Evolutionary conservation across 2,113 vertebrate genomes (phyloP).

Genomic region (Tachycineta bicolor): DNA sequence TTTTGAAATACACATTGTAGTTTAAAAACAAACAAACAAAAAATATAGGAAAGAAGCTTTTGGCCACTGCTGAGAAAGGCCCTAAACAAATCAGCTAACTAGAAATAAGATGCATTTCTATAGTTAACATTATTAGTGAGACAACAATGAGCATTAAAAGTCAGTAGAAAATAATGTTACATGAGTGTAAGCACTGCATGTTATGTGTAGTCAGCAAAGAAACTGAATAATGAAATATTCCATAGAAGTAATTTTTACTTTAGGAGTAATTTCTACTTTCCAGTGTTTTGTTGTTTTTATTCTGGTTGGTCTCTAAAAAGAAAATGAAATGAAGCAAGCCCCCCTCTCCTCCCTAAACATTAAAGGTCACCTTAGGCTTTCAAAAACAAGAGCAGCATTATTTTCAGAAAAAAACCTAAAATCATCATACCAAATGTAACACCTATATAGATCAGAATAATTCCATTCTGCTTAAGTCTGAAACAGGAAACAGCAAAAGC

Average conservation of each 20-base stretch:
- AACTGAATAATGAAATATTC: not conserved
- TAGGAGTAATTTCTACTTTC: not conserved
- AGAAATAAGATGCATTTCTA: not conserved
- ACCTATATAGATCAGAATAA: not conserved
- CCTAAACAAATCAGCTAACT: not conserved
- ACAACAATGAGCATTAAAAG: not conserved
- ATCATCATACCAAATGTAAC: not conserved
- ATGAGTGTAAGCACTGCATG: not conserved
- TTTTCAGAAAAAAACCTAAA: not conserved
- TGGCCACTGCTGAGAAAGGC: not conserved
- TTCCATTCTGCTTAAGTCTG: not conserved
- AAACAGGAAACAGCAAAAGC: not conserved
- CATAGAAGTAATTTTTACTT: not conserved
- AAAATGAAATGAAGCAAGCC: not conserved
- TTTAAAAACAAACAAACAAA: not conserved
- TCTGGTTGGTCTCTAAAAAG: not conserved
- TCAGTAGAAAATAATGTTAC: not conserved
- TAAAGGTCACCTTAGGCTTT: not conserved
- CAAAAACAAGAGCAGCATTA: not conserved
- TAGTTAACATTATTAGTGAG: not conserved
- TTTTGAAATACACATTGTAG: not conserved
- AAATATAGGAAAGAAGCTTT: not conserved
- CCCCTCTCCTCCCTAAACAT: fast-evolving
- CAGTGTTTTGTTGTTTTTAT: not conserved
- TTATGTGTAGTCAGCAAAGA: not conserved